Conservation (phyloP, 2,113 vertebrate genomes). For the Mystacornis crossleyi region DNA sequence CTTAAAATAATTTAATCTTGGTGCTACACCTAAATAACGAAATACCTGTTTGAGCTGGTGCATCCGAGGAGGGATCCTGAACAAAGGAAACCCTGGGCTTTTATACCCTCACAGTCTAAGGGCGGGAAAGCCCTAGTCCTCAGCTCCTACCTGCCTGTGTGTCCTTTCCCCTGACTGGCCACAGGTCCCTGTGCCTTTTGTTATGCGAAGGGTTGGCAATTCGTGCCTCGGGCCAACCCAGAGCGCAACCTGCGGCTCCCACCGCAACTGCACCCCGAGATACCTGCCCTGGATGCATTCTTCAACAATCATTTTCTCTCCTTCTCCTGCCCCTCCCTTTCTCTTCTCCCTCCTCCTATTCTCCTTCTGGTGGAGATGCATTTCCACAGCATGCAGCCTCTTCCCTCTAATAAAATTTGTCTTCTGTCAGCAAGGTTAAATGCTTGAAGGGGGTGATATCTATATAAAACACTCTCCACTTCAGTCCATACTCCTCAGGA, state of each 20-base stretch:
- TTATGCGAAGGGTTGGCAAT: rapidly evolving
- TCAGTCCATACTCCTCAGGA: neutral
- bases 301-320: neutral
- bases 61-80: neutral
- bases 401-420: neutral
- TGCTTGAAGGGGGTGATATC: neutral
- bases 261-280: rapidly evolving
- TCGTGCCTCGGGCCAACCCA: neutral
- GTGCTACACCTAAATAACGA: neutral
- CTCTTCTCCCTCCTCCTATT: neutral
- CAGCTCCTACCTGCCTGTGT: neutral
- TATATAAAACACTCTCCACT: neutral
- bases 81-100: neutral
- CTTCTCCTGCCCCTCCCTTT: neutral
- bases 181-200: neutral
- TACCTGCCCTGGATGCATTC: neutral
- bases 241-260: rapidly evolving
- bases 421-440: neutral
- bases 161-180: neutral
- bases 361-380: neutral
- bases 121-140: rapidly evolving
- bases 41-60: rapidly evolving
- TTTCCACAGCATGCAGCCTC: neutral
- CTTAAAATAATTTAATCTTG: neutral
- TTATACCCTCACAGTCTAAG: neutral